Conservation (phyloP, 2,888 invertebrate genomes). For the Drymonia ruficornis region DNA sequence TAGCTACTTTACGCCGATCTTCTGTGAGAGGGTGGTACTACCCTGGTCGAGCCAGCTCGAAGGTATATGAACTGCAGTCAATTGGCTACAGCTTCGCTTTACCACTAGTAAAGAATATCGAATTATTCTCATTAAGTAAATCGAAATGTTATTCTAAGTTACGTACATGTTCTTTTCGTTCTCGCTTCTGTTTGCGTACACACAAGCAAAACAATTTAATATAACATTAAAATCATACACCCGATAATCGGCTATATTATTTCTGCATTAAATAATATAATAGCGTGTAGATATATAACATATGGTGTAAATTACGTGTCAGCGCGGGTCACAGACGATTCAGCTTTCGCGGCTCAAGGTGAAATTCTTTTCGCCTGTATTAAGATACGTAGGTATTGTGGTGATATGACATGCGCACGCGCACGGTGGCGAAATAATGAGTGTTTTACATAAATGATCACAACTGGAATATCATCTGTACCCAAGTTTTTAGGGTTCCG, state of each 20-base stretch:
- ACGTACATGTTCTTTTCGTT: neutral
- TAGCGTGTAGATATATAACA: conserved; percentile 11
- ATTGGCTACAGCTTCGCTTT: too few species aligned
- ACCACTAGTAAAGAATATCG: too few species aligned
- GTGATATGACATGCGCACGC: conserved; percentile 24
- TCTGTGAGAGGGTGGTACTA: too few species aligned
- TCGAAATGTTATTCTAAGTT: too few species aligned
- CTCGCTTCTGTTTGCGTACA: conserved; percentile 13
- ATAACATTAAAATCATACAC: neutral
- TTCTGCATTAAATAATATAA: conserved; percentile 5
- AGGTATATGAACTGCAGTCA: too few species aligned
- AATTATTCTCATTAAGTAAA: too few species aligned
- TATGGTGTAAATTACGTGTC: conserved; percentile 14
- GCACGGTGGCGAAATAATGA: conserved; percentile 9
- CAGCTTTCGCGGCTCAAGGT: conserved; percentile 68
- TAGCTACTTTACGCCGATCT: too few species aligned
- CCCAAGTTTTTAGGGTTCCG: too few species aligned
- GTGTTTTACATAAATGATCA: neutral
- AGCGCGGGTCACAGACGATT: conserved; percentile 27
- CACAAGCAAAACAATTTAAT: neutral
- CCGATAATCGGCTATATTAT: conserved; percentile 6
- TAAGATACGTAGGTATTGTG: conserved; percentile 23
- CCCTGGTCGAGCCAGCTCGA: too few species aligned
- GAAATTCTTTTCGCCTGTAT: conserved; percentile 55
- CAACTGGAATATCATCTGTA: neutral